These are phyloP conservation scores for Mormyrus lacerda DNA, from an alignment of 2,113 vertebrate genomes.

Conservation along the genomic window DNA sequence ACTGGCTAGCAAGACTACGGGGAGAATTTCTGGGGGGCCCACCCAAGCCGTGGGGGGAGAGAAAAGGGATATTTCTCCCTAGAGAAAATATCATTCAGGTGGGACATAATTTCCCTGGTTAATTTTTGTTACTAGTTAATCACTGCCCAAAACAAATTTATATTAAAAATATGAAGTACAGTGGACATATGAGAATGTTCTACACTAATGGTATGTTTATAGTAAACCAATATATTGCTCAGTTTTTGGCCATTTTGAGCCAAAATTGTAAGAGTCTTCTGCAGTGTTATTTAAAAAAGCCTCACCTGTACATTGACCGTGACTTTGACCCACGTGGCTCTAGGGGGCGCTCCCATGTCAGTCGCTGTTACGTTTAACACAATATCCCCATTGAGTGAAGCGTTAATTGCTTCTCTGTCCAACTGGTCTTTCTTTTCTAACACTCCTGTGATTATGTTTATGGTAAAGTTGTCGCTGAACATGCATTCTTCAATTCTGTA, in stretches of 20 bases:
- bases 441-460: constrained; percentile 49
- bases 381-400: constrained; percentile 52
- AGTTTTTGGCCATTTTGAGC: background rate
- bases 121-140: background rate
- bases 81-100: background rate
- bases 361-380: constrained; percentile 63
- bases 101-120: background rate
- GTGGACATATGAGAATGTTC: background rate
- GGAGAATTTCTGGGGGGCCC: background rate
- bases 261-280: background rate
- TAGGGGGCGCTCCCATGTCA: constrained; percentile 59
- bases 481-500: constrained; percentile 55
- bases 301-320: constrained; percentile 74
- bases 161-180: background rate
- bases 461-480: constrained; percentile 74
- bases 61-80: background rate
- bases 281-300: background rate
- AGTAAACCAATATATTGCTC: background rate
- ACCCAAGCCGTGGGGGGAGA: background rate
- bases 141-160: background rate
- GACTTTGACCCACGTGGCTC: constrained; percentile 47
- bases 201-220: background rate
- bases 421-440: constrained; percentile 56
- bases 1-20: background rate
- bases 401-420: constrained; percentile 71